A percentile compares a stretch with the other conserved stretches of the same genome.
Conservation (phyloP, 2,888 invertebrate species). For the Netelia melanura region DNA sequence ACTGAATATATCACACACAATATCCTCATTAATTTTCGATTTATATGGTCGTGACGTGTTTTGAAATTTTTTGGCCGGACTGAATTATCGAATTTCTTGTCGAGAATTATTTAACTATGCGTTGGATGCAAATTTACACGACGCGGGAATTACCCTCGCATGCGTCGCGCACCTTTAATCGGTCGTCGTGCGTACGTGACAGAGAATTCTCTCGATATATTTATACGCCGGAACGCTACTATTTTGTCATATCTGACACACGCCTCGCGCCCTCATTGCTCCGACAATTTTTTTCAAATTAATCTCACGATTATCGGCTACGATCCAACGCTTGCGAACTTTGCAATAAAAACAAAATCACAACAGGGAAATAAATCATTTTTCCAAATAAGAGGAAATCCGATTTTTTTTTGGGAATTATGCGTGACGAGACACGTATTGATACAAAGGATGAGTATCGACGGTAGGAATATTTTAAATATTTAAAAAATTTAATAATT, state of each 20-base stretch:
- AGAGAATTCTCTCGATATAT: slow-evolving; percentile 41
- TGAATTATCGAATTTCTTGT: slow-evolving; percentile 24
- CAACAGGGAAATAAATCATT: too few species aligned
- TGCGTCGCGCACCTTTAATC: slow-evolving; percentile 78
- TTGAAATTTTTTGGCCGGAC: background rate
- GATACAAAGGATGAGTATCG: too few species aligned
- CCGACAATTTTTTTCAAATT: slow-evolving; percentile 4
- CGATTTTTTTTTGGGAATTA: too few species aligned
- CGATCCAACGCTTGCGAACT: background rate
- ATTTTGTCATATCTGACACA: slow-evolving; percentile 14
- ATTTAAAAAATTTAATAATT: too few species aligned
- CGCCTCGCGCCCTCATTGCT: slow-evolving; percentile 22
- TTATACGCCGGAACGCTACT: slow-evolving; percentile 43
- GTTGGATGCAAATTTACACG: background rate
- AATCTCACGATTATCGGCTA: slow-evolving; percentile 10
- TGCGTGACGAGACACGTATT: too few species aligned
- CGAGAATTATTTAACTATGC: background rate
- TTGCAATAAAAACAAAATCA: background rate
- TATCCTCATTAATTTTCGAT: slow-evolving; percentile 43
- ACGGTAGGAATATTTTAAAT: too few species aligned
- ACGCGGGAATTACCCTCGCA: slow-evolving; percentile 70
- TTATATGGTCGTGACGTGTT: slow-evolving; percentile 1
- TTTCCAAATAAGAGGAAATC: too few species aligned
- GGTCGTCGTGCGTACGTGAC: slow-evolving; percentile 50
- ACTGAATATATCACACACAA: slow-evolving; percentile 11